Evolutionary conservation across 2,113 vertebrate genomes (phyloP).

Genomic region (Megaceryle maxima): DNA sequence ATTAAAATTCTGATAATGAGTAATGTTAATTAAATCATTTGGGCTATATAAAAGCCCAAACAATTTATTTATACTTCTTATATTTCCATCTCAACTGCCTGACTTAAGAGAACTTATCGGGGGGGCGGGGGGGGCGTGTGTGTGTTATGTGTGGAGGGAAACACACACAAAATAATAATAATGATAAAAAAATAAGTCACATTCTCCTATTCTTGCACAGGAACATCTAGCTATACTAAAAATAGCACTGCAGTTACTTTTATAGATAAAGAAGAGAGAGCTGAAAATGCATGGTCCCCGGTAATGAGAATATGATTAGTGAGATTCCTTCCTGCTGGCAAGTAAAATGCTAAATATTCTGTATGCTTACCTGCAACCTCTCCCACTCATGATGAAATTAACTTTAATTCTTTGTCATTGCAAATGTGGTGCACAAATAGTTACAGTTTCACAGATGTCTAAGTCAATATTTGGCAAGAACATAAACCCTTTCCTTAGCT

Average conservation of each 20-base stretch:
- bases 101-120: background rate
- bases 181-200: background rate
- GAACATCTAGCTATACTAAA: background rate
- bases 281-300: background rate
- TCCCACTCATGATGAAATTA: conserved; percentile 13
- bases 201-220: background rate
- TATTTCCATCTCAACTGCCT: background rate
- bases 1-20: background rate
- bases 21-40: background rate
- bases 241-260: background rate
- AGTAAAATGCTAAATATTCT: background rate
- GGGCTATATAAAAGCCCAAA: background rate
- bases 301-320: background rate
- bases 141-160: too few species aligned
- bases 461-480: background rate
- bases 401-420: conserved; percentile 10
- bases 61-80: background rate
- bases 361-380: background rate
- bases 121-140: too few species aligned
- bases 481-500: background rate
- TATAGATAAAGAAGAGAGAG: background rate
- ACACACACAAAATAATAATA: too few species aligned
- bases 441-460: background rate
- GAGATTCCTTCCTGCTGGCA: background rate
- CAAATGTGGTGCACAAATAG: background rate